Base-by-base conservation (phyloP, 2,113 vertebrate genomes). In the Vulpes lagopus region DNA sequence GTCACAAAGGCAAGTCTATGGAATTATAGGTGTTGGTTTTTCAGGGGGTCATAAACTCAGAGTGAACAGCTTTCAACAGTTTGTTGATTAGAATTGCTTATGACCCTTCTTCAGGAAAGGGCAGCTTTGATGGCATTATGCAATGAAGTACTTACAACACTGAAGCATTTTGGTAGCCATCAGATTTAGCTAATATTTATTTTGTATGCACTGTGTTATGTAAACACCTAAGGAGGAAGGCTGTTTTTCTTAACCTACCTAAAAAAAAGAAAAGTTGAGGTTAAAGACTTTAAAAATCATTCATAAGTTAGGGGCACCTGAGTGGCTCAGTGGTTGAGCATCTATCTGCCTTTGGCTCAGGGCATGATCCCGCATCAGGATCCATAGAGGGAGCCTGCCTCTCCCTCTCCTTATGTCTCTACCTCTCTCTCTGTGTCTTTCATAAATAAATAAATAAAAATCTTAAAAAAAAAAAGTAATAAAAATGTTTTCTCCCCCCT, bases 251-350 rank as follows among this genome's bases (percentile, higher is more conserved):
- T 88, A 81, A 86, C 15, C 43, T 67, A 10, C 69, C 43, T 71
- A 11, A 94, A 65, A 91, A 65, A 59, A 14, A 95, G 49, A 88
- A 73, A 55, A 32, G 43, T 62, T 84, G 62, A 67, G 57, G 38
- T 96, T 27, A 35, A 83, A 91, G 30, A 92, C 8, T 82, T 78
- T 79, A 64, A 96, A 96, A 89, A 85, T 91, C 43, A 88, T 93
- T 80, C 27, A 20, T 43, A 93, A 78, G 25, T 96, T 62, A 43
- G 43, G 43, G 43, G 43, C 43, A 43, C 7, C 43, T 43, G 43
- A 43, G 43, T 43, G 43, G 43, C 43, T 43, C 43, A 43, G 43
- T 43, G 43, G 43, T 43, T 43, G 43, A 43, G 43, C 43, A 43
- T 43, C 43, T 43, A 43, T 43, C 43, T 43, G 43, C 43, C 43